phyloP scores from a whole-genome alignment of 2,113 vertebrate species.

The Mystacornis crossleyi region DNA sequence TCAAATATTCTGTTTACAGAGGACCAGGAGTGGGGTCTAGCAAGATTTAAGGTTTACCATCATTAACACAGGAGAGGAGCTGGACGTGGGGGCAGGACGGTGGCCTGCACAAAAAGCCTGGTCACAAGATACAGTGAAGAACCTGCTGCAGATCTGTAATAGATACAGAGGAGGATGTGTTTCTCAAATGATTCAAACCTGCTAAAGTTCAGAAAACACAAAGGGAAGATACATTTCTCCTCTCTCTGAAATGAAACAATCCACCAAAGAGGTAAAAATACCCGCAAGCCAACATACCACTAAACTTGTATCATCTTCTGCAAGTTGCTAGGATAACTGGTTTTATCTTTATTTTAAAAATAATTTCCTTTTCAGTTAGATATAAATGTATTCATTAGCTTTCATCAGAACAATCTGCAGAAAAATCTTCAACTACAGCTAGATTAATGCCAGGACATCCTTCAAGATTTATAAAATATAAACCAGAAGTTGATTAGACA shows the following conservation, averaged over 20 bases:
- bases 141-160: background rate
- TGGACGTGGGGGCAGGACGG: background rate
- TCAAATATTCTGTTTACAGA: background rate
- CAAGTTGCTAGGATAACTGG: background rate
- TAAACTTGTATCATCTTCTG: background rate
- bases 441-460: background rate
- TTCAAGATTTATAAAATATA: background rate
- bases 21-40: background rate
- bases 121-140: background rate
- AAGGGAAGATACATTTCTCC: background rate
- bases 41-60: background rate
- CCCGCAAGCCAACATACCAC: background rate
- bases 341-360: background rate
- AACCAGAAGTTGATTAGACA: background rate
- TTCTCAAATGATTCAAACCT: background rate
- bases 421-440: background rate
- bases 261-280: background rate
- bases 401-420: background rate
- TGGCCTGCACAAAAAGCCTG: background rate
- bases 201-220: background rate
- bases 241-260: background rate
- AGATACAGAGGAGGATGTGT: background rate
- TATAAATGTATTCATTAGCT: background rate
- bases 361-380: background rate
- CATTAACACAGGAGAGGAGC: background rate